A percentile compares a stretch with the other conserved stretches of the same genome.
phyloP scores from a whole-genome alignment of 2,888 invertebrate genomes.

The Capitulum mitella region DNA sequence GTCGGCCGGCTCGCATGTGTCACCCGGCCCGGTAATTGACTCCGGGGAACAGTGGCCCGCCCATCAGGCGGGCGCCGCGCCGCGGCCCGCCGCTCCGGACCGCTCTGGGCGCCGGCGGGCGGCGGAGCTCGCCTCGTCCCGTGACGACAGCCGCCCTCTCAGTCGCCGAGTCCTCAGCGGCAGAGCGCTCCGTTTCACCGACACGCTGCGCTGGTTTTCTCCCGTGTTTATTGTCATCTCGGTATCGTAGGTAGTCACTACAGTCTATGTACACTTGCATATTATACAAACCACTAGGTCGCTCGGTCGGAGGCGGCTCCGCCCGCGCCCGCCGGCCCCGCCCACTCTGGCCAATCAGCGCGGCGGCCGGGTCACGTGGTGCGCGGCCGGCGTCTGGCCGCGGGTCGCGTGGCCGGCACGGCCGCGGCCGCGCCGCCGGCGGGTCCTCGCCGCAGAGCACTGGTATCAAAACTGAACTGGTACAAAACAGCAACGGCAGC shows the following conservation, averaged over 20 bases:
- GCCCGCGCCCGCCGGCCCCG: neutral
- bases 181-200: no score
- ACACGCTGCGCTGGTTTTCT: neutral
- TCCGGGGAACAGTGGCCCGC: neutral
- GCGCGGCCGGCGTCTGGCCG: neutral
- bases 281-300: slow-evolving; percentile 3
- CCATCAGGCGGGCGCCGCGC: neutral
- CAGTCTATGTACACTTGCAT: slow-evolving; percentile 23
- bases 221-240: neutral
- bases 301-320: neutral
- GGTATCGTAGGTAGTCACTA: slow-evolving; percentile 14
- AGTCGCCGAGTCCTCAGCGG: no score
- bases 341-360: neutral
- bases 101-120: no score
- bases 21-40: slow-evolving; percentile 1
- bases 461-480: slow-evolving; percentile 19
- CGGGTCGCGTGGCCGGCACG: neutral
- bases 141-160: no score
- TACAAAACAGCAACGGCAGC: neutral
- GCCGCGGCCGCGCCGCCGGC: neutral
- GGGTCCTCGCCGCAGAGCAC: neutral
- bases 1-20: neutral
- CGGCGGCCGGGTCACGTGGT: neutral
- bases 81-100: no score
- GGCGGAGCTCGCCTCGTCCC: no score